phyloP scores from a whole-genome alignment of 1,140 invertebrate species.

The Mercenaria mercenaria region DNA sequence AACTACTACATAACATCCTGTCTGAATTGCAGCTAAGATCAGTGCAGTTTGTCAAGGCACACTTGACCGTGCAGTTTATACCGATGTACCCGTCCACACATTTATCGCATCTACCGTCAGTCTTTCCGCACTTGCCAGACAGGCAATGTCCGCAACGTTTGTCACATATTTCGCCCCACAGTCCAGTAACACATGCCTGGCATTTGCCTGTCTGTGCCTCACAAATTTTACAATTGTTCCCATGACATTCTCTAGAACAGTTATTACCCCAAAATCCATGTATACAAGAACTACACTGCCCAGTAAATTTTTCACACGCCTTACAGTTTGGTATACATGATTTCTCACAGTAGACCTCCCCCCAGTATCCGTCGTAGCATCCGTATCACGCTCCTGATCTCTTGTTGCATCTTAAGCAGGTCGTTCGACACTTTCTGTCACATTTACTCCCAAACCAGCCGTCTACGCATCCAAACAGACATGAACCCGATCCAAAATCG shows the following conservation, averaged over 20 bases:
- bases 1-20: too few species aligned
- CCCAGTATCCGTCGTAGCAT: neutral
- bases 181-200: neutral
- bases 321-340: neutral
- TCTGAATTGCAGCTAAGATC: neutral
- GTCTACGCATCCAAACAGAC: too few species aligned
- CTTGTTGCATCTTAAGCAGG: neutral
- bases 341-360: neutral
- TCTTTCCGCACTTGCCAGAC: neutral
- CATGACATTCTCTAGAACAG: neutral
- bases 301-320: neutral
- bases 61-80: neutral
- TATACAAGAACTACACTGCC: neutral
- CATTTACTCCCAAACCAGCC: neutral
- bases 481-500: too few species aligned
- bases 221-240: neutral
- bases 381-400: neutral
- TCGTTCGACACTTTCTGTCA: neutral
- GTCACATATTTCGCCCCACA: neutral
- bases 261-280: neutral
- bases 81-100: neutral
- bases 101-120: neutral
- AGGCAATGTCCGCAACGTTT: neutral
- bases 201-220: neutral
- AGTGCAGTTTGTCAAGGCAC: neutral